These are phyloP conservation scores for Caenorhabditis inopinata DNA, from an alignment of 1,140 invertebrate species.

Conservation along the genomic window DNA sequence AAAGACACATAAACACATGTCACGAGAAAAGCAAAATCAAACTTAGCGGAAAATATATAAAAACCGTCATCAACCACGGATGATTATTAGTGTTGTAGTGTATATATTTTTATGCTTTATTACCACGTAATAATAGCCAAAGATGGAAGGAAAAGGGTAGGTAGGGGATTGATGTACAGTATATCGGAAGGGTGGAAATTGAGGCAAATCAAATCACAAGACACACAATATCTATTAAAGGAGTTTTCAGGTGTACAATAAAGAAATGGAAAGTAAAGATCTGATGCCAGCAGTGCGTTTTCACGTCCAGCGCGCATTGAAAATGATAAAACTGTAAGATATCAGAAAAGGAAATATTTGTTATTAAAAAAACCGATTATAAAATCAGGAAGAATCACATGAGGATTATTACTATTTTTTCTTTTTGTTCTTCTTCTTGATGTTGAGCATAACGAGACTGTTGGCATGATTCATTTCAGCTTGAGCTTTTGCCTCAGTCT, in stretches of 20 bases:
- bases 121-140: conserved; percentile 14
- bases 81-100: too few relatives aligned
- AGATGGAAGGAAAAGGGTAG: background rate
- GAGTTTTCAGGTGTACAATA: background rate
- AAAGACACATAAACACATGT: too few relatives aligned
- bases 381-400: background rate
- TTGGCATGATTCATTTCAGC: conserved; percentile 3
- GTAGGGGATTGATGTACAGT: conserved; percentile 1
- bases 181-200: conserved; percentile 6
- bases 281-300: conserved; percentile 31
- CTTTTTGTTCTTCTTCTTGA: conserved; percentile 37
- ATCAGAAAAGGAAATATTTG: background rate
- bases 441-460: background rate
- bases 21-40: too few relatives aligned
- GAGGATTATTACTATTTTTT: background rate
- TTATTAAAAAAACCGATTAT: background rate
- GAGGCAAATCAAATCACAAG: conserved; percentile 27
- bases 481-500: conserved; percentile 12
- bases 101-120: too few relatives aligned
- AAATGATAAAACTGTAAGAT: background rate
- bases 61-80: too few relatives aligned
- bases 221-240: background rate
- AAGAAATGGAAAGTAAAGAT: background rate
- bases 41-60: too few relatives aligned
- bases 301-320: conserved; percentile 32